Conservation (phyloP, 2,888 invertebrate genomes). For the Mesoligia furuncula region DNA sequence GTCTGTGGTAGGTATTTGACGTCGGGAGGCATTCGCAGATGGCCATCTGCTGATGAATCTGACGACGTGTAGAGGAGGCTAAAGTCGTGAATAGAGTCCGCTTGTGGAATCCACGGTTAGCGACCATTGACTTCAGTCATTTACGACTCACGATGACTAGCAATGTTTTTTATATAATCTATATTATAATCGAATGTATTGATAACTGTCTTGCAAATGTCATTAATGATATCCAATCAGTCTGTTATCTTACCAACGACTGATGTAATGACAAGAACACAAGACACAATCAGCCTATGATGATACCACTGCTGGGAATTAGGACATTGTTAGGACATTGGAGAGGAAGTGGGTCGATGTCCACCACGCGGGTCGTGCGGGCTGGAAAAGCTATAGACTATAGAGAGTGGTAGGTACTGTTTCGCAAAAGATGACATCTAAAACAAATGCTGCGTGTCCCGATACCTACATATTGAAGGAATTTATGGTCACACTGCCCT, state of each 20-base stretch:
- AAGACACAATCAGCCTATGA: neutral
- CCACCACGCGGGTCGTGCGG: neutral
- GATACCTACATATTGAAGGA: neutral
- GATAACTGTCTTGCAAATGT: constrained; percentile 29
- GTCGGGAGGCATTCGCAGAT: too few species aligned
- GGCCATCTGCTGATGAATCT: too few species aligned
- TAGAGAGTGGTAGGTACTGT: neutral
- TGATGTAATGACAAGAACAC: neutral
- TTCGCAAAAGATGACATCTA: neutral
- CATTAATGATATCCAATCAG: constrained; percentile 32
- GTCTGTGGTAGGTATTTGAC: too few species aligned
- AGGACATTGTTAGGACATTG: neutral
- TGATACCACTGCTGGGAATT: neutral
- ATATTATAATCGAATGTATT: neutral
- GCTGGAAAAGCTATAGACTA: neutral
- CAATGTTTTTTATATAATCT: constrained; percentile 17
- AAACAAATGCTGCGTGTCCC: neutral
- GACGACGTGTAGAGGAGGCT: too few species aligned
- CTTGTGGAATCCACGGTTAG: neutral
- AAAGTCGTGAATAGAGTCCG: neutral
- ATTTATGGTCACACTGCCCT: neutral
- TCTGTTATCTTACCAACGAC: neutral
- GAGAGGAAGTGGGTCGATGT: too few species aligned
- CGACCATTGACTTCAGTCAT: neutral
- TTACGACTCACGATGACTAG: constrained; percentile 35